Conservation (phyloP, 2,888 invertebrate genomes). For the Orthosia gothica region DNA sequence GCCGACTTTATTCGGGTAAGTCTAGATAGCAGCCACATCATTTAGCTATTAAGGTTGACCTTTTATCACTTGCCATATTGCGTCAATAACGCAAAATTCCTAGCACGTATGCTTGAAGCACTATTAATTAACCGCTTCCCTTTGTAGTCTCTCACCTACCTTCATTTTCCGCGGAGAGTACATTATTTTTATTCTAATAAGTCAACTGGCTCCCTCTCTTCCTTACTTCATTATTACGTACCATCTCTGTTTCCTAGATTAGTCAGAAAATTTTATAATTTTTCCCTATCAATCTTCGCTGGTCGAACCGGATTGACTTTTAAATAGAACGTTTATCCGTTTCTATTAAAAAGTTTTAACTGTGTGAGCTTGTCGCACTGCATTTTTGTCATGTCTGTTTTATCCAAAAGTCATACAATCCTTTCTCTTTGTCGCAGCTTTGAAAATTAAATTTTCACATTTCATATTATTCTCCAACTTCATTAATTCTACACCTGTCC, state of each 20-base stretch:
- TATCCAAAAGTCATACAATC: not conserved
- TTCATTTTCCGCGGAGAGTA: constrained; percentile 18
- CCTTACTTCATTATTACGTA: constrained; percentile 14
- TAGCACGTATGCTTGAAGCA: constrained; percentile 7
- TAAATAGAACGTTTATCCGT: not conserved
- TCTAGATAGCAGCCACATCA: not conserved
- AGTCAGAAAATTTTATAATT: not conserved
- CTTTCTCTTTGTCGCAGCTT: not conserved
- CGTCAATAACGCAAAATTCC: not conserved
- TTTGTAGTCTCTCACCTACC: not conserved
- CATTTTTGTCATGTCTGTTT: not conserved
- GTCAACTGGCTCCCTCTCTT: not conserved
- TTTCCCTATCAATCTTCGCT: not conserved
- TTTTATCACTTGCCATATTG: not conserved
- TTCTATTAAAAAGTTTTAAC: not conserved
- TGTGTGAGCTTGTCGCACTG: not conserved
- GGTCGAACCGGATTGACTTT: not conserved
- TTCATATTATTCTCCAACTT: constrained; percentile 15
- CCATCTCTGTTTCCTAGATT: not conserved
- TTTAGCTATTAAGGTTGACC: not conserved
- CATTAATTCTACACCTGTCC: constrained; percentile 18
- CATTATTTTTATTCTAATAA: constrained; percentile 31
- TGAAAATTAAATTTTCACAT: constrained; percentile 1
- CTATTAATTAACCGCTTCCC: constrained; percentile 22
- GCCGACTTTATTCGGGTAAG: not conserved